Evolutionary conservation across 2,888 invertebrate genomes (phyloP).

Genomic region (Lithosia quadra): DNA sequence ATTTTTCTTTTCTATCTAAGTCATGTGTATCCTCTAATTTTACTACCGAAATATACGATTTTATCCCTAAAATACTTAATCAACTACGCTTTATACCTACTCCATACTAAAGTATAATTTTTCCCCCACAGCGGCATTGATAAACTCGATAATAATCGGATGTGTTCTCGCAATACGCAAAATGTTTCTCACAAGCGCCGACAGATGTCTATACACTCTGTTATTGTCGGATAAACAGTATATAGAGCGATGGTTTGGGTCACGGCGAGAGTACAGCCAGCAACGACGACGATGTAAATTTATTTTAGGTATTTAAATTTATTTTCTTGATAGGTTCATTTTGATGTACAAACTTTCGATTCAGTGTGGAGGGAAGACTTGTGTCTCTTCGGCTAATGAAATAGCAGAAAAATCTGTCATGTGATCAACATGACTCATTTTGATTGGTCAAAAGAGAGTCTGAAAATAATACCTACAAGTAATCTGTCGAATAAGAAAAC

Average conservation of each 20-base stretch:
- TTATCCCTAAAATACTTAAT: background rate
- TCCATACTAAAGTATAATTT: background rate
- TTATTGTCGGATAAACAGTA: conserved; percentile 68
- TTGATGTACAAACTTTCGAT: too few relatives aligned
- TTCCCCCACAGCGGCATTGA: background rate
- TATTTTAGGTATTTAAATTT: background rate
- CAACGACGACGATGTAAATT: conserved; percentile 26
- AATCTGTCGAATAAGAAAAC: too few relatives aligned
- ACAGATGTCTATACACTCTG: conserved; percentile 59
- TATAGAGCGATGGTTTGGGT: conserved; percentile 71
- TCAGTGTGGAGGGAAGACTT: too few relatives aligned
- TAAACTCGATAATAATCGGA: conserved; percentile 5
- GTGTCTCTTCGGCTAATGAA: too few relatives aligned
- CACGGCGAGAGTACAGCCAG: conserved; percentile 66
- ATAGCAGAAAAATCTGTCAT: too few relatives aligned
- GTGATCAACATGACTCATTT: too few relatives aligned
- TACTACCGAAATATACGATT: background rate
- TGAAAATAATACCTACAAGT: too few relatives aligned
- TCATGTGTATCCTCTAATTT: background rate
- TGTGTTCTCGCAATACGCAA: conserved; percentile 9
- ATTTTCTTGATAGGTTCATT: background rate
- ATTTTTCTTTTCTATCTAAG: too few relatives aligned
- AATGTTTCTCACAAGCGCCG: conserved; percentile 36
- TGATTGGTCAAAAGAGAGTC: too few relatives aligned
- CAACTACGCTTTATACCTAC: too few relatives aligned